A percentile compares a stretch with the other conserved stretches of the same genome.
Evolutionary conservation across 2,113 vertebrate species (phyloP).

Genomic region (Crotalus viridis): DNA sequence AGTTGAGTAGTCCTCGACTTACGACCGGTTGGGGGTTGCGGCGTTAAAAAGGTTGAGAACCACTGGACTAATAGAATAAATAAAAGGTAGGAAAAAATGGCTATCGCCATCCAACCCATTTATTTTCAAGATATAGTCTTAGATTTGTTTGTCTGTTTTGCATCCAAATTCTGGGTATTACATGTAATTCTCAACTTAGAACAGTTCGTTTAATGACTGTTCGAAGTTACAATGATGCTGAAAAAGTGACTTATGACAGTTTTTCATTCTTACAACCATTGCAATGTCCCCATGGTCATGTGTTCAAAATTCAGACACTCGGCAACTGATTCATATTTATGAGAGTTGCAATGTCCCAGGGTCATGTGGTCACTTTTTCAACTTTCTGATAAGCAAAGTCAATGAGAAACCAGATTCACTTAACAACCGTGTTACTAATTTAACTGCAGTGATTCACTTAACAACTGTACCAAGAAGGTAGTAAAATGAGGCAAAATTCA

Average conservation of each 20-base stretch:
- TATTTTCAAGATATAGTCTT: neutral
- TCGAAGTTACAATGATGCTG: neutral
- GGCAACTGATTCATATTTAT: neutral
- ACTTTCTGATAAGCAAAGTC: neutral
- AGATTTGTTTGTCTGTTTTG: neutral
- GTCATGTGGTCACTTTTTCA: neutral
- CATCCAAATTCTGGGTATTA: neutral
- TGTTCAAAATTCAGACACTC: neutral
- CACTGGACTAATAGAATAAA: neutral
- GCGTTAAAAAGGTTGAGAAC: no score
- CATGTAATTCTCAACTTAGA: neutral
- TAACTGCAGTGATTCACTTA: neutral
- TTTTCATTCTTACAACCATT: neutral
- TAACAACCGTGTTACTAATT: neutral
- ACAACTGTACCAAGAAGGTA: neutral
- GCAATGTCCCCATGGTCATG: neutral
- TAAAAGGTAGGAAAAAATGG: neutral
- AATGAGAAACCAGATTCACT: neutral
- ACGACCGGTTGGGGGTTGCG: no score
- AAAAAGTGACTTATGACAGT: neutral
- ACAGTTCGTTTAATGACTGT: neutral
- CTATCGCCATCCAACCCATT: neutral
- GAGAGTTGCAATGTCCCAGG: neutral
- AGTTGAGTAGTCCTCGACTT: no score
- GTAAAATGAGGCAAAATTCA: neutral